Base-by-base conservation (phyloP, 1,140 invertebrate species). In the Drosophila teissieri region DNA sequence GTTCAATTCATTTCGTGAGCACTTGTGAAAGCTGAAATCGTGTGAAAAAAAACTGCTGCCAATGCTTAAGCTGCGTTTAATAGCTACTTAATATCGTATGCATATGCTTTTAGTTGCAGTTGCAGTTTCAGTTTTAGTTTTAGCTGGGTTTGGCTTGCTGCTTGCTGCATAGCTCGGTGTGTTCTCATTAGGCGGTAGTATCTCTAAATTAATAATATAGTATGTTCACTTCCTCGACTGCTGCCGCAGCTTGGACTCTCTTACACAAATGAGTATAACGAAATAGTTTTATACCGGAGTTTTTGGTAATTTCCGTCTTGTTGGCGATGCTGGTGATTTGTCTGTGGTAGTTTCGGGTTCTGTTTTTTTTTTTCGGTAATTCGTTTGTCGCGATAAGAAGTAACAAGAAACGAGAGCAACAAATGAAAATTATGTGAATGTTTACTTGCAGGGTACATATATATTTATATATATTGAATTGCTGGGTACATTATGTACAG, bases 281-380 rank as follows among this genome's bases (percentile, higher is more conserved):
- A 89, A 90, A 90, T 75, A 76, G 78, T 88, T 94, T 96, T 97
- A 96, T 97, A 97, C 96, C 96, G 97, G 97, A 93, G 97, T 97
- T 95, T 97, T 97, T 93, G 97, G 97, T 93, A 98, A 94, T 95
- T 97, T 97, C 94, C 97, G 95, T 94, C 96, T 95, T 78, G 96
- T 97, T 84, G 96, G 96, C 90, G 96, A 97, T 72, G 96, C 95
- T 79, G 96, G 96, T 76, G 95, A 95, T 94, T 97, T 97, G 91
- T 96, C 96, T 91, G 94, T 94, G 91, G 96, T 90, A 92, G 96
- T 90, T 85, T 92, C 91, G 54, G 91, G 88, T 63, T 92, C 91
- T 92, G 75, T 73, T 19, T 19, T 1, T 19, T 19, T 73, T 54
- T 76, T 57, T 56, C 44, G 45, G 57, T 56, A 57, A 60, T 58